Base-by-base conservation (phyloP, 2,888 invertebrate species). In the Machimus rusticus region DNA sequence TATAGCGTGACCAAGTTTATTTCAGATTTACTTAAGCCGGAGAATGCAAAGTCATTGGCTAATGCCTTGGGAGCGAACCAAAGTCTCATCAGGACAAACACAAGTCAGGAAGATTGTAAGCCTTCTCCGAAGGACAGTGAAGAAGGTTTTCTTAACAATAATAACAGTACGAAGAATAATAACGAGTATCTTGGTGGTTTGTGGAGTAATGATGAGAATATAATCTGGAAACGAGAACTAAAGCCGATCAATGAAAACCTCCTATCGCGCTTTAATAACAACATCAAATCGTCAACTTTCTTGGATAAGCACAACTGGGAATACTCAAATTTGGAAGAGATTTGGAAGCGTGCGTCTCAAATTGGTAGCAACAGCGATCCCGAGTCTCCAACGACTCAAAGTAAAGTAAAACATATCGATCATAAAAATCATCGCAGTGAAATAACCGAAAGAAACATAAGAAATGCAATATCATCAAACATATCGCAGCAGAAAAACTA, bases 1-100 rank as follows among this genome's bases (percentile, higher is more conserved):
- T 90, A 90, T 86, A 91, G 91, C 88, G 90, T 91, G 4, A 91
- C 90, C 87, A 91, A 90, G 86, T 89, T 91, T 9, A 91, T 91
- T 87, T 90, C 91, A 12, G 91, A 91, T 89, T 88, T 91, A 39
- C 89, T 91, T 66, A 90, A 90, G 74, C 90, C 91, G 4, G 91
- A 91, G 87, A 91, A 90, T 87, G 90, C 89, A n/a, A 89, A 90
- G 87, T 88, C 89, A n/a, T 82, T 90, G 34, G 90, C 89, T 2
- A 89, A 90, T 74, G 90, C 89, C 2, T 87, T 90, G 31, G 89
- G 89, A 34, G 89, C 88, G 8, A 86, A 57, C 34, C 66, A 74
- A 19, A 79, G 66, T 57, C 39, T 78, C 16, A 37, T 31, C 23
- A 39, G 55, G 8, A 46, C 28, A 28, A 23, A 34, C 39, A 51